phyloP scores from a whole-genome alignment of 2,888 invertebrate genomes.

The Lasiommata megera region DNA sequence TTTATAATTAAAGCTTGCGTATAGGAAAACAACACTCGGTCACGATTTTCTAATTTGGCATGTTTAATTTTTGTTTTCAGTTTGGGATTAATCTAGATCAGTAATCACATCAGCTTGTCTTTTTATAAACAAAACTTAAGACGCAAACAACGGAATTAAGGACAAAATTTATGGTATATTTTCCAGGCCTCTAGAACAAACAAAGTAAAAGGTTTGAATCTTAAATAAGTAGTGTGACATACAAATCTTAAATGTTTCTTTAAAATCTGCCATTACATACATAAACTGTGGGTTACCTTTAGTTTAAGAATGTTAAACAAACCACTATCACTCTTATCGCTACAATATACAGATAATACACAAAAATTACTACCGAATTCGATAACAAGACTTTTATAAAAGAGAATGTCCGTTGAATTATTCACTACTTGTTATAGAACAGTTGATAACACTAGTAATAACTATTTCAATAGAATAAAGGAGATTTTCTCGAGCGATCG shows the following conservation, averaged over 20 bases:
- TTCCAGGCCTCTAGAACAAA: too few species aligned
- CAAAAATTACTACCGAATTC: constrained; percentile 39
- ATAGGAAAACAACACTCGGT: too few species aligned
- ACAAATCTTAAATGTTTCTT: background rate
- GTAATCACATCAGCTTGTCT: too few species aligned
- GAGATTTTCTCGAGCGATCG: constrained; percentile 28
- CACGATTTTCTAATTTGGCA: too few species aligned
- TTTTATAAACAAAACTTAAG: too few species aligned
- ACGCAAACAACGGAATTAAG: too few species aligned
- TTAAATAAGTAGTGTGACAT: background rate
- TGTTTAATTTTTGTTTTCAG: too few species aligned
- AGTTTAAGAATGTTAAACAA: constrained; percentile 42
- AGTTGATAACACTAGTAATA: constrained; percentile 38
- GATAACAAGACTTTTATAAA: constrained; percentile 39
- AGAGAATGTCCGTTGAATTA: constrained; percentile 36
- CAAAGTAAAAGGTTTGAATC: background rate
- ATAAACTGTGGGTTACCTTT: constrained; percentile 29
- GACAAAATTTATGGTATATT: too few species aligned
- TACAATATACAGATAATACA: constrained; percentile 41
- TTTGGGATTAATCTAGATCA: too few species aligned
- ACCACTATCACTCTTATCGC: constrained; percentile 69
- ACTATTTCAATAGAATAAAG: constrained; percentile 24
- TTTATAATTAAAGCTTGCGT: too few species aligned
- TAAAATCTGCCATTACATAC: constrained; percentile 4
- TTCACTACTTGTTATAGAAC: constrained; percentile 20